These are phyloP conservation scores for Idris sp. DNA, from an alignment of 1,140 invertebrate species.

Conservation along the genomic window DNA sequence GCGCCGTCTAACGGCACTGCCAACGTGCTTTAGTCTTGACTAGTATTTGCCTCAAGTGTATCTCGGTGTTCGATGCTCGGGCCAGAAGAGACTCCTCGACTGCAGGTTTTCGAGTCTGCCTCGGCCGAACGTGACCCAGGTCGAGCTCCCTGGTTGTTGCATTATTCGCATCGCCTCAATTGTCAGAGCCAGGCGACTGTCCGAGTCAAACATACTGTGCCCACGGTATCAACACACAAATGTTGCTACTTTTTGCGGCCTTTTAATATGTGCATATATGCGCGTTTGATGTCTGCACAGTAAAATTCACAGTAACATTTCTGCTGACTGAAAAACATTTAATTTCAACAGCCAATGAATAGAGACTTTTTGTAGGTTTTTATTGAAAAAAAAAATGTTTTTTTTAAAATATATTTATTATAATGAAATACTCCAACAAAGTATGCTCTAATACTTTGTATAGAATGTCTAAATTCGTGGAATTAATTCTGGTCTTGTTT, in stretches of 20 bases:
- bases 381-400: no score
- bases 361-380: no score
- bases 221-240: constrained; percentile 20
- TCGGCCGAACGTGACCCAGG: constrained; percentile 1
- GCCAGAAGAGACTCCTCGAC: constrained; percentile 22
- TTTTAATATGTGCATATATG: constrained; percentile 19
- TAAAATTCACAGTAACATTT: no score
- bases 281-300: constrained; percentile 20
- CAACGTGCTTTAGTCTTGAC: constrained; percentile 59
- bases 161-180: constrained; percentile 2
- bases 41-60: constrained; percentile 44
- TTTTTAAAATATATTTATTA: no score
- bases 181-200: no score
- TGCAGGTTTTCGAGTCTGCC: constrained; percentile 20
- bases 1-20: constrained; percentile 64
- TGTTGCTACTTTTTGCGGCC: constrained; percentile 43
- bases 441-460: no score
- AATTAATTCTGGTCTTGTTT: constrained; percentile 31
- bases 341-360: no score
- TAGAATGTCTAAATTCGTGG: constrained; percentile 20
- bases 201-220: constrained; percentile 22
- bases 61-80: constrained; percentile 30
- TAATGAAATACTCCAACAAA: no score
- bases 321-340: no score
- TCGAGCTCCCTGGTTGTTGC: constrained; percentile 1